A percentile compares a stretch with the other conserved stretches of the same genome.
phyloP scores from a whole-genome alignment of 1,140 invertebrate genomes.

The Megalopta genalis region DNA sequence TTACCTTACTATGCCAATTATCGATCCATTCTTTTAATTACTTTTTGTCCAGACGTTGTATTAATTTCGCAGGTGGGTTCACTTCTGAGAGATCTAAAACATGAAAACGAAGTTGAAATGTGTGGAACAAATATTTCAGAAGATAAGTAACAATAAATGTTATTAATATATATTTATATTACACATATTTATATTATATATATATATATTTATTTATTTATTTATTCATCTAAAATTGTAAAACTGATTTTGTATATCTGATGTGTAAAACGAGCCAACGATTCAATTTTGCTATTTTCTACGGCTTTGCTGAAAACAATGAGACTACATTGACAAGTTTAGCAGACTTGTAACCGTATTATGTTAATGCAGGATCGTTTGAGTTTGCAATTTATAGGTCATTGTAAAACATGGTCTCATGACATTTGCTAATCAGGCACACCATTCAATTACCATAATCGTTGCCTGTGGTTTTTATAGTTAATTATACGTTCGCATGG shows the following conservation, averaged over 20 bases:
- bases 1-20: no score
- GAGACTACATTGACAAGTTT: not conserved
- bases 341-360: slow-evolving; percentile 16
- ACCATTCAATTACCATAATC: slow-evolving; percentile 11
- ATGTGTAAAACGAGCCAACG: not conserved
- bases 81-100: no score
- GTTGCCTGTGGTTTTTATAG: slow-evolving; percentile 12
- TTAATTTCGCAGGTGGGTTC: no score
- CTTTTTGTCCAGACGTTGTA: no score
- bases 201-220: no score
- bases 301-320: not conserved
- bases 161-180: no score
- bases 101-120: not conserved
- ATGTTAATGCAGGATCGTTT: slow-evolving; percentile 12
- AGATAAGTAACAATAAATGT: no score
- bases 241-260: not conserved
- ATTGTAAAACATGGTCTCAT: slow-evolving; percentile 2
- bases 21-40: no score
- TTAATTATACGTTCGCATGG: slow-evolving; percentile 22
- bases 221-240: no score
- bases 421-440: not conserved
- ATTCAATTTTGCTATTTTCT: slow-evolving; percentile 2
- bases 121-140: no score
- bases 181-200: no score
- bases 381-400: slow-evolving; percentile 21